phyloP scores from a whole-genome alignment of 2,113 vertebrate species.

The Willisornis vidua region DNA sequence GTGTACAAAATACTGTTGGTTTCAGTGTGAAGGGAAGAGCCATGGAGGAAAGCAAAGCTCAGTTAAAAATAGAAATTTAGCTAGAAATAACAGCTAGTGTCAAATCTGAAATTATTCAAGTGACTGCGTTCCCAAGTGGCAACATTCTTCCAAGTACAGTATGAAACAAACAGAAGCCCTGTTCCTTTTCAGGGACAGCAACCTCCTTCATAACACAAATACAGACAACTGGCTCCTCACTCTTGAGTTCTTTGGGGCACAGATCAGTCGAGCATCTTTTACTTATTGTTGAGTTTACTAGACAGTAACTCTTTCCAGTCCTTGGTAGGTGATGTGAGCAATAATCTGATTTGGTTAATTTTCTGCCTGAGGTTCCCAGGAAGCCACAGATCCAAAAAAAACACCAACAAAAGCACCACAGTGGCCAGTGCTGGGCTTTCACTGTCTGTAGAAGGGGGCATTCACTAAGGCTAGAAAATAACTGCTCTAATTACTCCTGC shows the following conservation, averaged over 20 bases:
- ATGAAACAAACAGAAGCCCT: neutral
- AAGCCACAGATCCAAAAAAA: neutral
- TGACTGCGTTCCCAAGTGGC: neutral
- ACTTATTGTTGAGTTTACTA: neutral
- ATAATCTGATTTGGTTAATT: neutral
- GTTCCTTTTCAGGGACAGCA: neutral
- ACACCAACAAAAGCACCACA: neutral
- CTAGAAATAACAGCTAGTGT: neutral
- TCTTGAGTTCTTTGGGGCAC: neutral
- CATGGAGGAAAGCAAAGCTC: neutral
- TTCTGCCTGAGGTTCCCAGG: neutral
- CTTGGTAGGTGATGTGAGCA: rapidly evolving
- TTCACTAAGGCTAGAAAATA: neutral
- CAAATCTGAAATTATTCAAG: neutral
- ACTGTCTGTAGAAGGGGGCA: neutral
- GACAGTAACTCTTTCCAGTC: neutral
- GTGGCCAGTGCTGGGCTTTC: neutral
- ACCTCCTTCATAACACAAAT: neutral
- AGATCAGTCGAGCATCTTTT: neutral
- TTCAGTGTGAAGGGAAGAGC: neutral
- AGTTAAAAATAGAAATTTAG: neutral
- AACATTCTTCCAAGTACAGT: neutral
- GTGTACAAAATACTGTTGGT: neutral
- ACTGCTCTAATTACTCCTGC: neutral
- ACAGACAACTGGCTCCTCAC: neutral